Conservation (phyloP, 2,888 invertebrate species). For the Conus canariensis region DNA sequence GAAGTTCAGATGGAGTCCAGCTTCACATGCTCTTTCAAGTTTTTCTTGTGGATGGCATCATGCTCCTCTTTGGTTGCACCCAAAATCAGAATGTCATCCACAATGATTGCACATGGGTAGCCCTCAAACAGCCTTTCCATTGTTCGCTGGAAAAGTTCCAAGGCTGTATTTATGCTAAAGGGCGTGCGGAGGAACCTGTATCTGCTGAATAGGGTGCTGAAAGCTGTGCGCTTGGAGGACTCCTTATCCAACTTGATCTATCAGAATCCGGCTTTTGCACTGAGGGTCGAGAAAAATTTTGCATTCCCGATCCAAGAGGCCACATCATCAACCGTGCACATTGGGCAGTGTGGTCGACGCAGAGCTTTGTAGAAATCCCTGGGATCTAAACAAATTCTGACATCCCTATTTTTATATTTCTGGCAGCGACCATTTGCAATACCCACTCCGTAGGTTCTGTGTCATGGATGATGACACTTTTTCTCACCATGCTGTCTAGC, state of each 20-base stretch:
- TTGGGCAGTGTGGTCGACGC: constrained; percentile 44
- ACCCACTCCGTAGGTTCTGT: neutral
- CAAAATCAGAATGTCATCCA: constrained; percentile 38
- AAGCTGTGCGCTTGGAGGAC: constrained; percentile 46
- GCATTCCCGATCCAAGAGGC: constrained; percentile 44
- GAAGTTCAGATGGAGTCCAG: constrained; percentile 43
- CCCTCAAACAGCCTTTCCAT: constrained; percentile 48
- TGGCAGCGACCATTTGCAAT: constrained; percentile 33
- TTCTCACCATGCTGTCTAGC: constrained; percentile 43
- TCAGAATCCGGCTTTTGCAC: constrained; percentile 55
- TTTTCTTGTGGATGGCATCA: constrained; percentile 35
- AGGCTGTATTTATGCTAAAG: constrained; percentile 47
- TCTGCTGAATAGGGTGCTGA: constrained; percentile 49
- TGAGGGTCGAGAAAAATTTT: constrained; percentile 50
- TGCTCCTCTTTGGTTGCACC: constrained; percentile 36
- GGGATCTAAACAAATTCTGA: constrained; percentile 52
- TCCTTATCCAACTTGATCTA: constrained; percentile 43
- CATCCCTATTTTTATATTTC: neutral
- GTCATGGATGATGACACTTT: constrained; percentile 24
- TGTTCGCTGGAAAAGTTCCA: constrained; percentile 48
- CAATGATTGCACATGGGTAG: constrained; percentile 39
- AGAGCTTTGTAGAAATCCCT: constrained; percentile 48
- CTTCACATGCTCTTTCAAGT: constrained; percentile 36
- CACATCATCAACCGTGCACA: constrained; percentile 52
- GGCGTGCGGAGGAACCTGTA: constrained; percentile 45